Evolutionary conservation across 2,797 vertebrate genomes (phyloP).

Genomic region (Aselliscus stoliczkanus): DNA sequence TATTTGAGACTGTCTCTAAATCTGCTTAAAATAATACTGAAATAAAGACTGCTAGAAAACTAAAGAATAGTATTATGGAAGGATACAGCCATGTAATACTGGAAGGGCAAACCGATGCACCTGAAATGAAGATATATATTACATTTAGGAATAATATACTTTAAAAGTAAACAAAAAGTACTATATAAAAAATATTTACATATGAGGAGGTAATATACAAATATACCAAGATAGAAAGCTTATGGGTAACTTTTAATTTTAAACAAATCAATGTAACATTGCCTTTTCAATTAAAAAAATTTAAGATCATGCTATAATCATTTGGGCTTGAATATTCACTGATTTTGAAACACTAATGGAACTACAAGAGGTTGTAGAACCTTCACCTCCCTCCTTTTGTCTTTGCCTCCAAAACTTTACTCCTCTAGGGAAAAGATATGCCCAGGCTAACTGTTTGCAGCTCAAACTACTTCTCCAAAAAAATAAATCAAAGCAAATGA

Average conservation of each 20-base stretch:
- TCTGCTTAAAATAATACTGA: not conserved
- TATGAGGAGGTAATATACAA: not conserved
- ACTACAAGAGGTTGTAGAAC: not conserved
- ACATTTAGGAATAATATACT: not conserved
- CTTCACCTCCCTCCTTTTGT: not conserved
- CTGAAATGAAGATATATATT: constrained; percentile 72
- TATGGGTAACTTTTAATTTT: not conserved
- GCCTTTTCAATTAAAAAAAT: not conserved
- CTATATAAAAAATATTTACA: not conserved
- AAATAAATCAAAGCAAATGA: not conserved
- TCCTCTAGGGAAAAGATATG: not conserved
- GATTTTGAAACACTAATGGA: not conserved
- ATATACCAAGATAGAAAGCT: not conserved
- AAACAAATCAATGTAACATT: not conserved
- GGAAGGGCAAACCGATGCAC: constrained; percentile 86
- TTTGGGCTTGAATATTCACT: not conserved
- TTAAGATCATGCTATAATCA: not conserved
- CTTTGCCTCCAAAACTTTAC: not conserved
- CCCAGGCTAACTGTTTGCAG: not conserved
- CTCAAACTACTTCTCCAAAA: not conserved
- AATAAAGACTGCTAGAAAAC: not conserved
- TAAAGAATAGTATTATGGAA: constrained; percentile 49
- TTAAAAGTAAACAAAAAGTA: not conserved
- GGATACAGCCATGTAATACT: constrained; percentile 88
- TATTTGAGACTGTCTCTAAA: not conserved